Evolutionary conservation across 1,140 invertebrate species (phyloP).

Genomic region (Meloidogyne exigua): DNA sequence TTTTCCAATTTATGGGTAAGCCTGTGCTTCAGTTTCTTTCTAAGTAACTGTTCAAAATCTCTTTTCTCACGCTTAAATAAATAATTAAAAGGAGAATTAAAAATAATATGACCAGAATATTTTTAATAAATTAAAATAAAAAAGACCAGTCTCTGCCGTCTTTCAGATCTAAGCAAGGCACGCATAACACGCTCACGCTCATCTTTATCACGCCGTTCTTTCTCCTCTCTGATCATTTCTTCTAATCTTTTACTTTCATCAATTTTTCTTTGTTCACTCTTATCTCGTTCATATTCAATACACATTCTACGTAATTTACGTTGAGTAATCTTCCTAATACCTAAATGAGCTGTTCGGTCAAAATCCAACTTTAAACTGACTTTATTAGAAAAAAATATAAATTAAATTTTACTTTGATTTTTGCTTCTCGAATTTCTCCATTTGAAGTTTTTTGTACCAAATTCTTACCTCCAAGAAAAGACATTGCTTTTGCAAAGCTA

Average conservation of each 20-base stretch:
- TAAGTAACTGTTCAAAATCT: conserved; percentile 33
- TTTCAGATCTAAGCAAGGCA: conserved; percentile 17
- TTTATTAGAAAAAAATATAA: conserved; percentile 1
- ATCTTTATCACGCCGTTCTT: conserved; percentile 12
- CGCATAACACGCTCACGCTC: conserved; percentile 22
- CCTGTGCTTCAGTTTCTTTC: conserved; percentile 33
- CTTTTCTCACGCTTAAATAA: conserved; percentile 23
- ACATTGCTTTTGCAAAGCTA: conserved; percentile 31
- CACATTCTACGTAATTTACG: conserved; percentile 25
- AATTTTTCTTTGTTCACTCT: conserved; percentile 13
- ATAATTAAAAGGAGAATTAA: background rate
- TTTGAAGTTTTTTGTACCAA: conserved; percentile 31
- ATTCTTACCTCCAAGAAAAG: conserved; percentile 33
- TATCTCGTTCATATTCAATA: conserved; percentile 32
- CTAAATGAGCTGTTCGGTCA: conserved; percentile 38
- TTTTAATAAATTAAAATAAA: background rate
- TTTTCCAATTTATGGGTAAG: conserved; percentile 24
- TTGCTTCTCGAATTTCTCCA: conserved; percentile 32
- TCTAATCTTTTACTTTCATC: conserved; percentile 17
- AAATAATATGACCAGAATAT: no score
- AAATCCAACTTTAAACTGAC: conserved; percentile 29
- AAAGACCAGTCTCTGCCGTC: conserved; percentile 21
- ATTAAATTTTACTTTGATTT: conserved; percentile 26
- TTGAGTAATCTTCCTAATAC: conserved; percentile 34
- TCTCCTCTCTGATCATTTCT: conserved; percentile 29